Evolutionary conservation across 2,113 vertebrate species (phyloP), one percentile per base, ranked within the genome.

Genomic region (Phalacrocorax brasilianus): DNA sequence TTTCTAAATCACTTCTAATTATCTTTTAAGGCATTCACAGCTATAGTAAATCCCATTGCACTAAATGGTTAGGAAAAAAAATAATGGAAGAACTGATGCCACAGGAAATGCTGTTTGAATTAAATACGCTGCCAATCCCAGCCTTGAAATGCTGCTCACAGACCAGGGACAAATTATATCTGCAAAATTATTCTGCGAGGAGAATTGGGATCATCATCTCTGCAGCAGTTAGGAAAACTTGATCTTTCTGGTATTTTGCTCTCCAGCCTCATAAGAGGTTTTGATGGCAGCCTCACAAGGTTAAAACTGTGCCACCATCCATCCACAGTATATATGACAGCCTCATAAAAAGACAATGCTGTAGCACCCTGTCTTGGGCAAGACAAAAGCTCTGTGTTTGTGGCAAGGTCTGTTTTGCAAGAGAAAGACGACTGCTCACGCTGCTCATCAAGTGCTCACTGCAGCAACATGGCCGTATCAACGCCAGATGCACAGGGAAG

Each of bases 1-100:
- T 82, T 97, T 95, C 91, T 93, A 94, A 79, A 93, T 56, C 32
- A 85, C 71, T 87, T 89, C 44, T 75, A 12, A 45, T 81, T 55
- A 38, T 68, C 83, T 45, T 67, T 65, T 53, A 79, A 42, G 42
- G 35, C 32, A 38, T 9, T 92, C 14, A 18, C 49, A 84, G 74
- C 32, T 75, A 65, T 58, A 61, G 26, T 42, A 81, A 87, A 85
- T 56, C 33, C 32, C 40, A 75, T 2, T 0, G 0, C 49, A 53
- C 2, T 22, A 80, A n/a, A 27, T 38, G 32, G 27, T 44, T 42
- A 52, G 8, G 40, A 32, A 74, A 33, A 63, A 66, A 56, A 82
- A 63, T 16, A 40, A 50, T 1, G 11, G 23, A 66, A 65, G 13
- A 96, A 35, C 50, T 32, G 44, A 74, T 47, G 58, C 19, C 84